These are phyloP conservation scores for Caenorhabditis zanzibari DNA, from an alignment of 2,888 invertebrate species.

Conservation along the genomic window DNA sequence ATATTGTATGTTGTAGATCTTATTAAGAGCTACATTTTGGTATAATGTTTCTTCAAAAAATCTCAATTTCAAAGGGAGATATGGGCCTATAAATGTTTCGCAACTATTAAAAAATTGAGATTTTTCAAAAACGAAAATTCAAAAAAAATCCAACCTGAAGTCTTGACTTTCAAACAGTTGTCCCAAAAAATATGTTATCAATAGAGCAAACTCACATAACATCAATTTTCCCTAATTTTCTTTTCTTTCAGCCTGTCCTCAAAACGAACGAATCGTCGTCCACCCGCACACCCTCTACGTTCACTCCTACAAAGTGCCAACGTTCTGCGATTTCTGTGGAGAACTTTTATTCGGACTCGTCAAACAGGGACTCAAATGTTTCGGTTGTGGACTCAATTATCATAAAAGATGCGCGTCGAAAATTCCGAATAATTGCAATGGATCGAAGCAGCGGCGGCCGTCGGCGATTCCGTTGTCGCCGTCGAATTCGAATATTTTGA, in stretches of 20 bases:
- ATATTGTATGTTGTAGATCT: not conserved
- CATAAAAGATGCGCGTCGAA: constrained; percentile 96
- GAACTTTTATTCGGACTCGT: constrained; percentile 99
- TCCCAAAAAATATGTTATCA: not conserved
- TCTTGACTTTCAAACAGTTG: not conserved
- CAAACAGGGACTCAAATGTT: constrained; percentile 98
- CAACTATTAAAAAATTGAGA: too few relatives aligned
- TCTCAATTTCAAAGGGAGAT: too few relatives aligned
- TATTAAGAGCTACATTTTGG: not conserved
- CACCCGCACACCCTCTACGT: constrained; percentile 95
- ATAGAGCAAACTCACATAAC: not conserved
- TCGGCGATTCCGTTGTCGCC: constrained; percentile 84
- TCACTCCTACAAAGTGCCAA: constrained; percentile 98
- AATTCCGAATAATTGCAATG: constrained; percentile 96
- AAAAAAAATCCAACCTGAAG: too few relatives aligned
- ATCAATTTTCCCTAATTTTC: constrained; percentile 1
- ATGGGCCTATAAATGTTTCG: too few relatives aligned
- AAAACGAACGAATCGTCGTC: constrained; percentile 84
- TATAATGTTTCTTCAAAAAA: too few relatives aligned
- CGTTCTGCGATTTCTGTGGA: constrained; percentile 99
- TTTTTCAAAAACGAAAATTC: too few relatives aligned
- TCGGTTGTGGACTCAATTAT: constrained; percentile 98
- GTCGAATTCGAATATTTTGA: constrained; percentile 78
- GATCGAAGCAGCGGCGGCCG: constrained; percentile 85
- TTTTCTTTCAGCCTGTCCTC: constrained; percentile 85